Base-by-base conservation (phyloP, 2,113 vertebrate genomes). In the Chaetodon auriga region DNA sequence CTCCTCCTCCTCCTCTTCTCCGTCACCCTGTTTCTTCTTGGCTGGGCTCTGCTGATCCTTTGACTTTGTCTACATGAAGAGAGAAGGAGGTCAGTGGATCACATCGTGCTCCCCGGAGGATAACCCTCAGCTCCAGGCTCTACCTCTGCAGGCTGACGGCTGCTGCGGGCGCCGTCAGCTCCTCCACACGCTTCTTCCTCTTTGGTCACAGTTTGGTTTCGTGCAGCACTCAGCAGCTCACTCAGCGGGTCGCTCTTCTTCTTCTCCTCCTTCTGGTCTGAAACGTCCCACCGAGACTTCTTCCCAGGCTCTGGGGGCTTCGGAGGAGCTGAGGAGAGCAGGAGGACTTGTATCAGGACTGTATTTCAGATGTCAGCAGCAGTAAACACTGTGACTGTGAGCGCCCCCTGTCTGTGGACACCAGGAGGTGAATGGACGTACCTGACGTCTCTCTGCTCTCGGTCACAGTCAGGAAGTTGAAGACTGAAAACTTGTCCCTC, bases 401-500 rank as follows among this genome's bases (percentile, higher is more conserved):
- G 65, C 66, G 55, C 66, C 57, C 36, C 68, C 49, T 72, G 69
- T n/a, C 60, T 57, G 54, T 35, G 35, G 25, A 49, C 4, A 21
- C 4, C 43, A 14, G 5, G 18, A 36, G 0, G 48, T 51, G 13
- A 2, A 3, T 5, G 10, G 0, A 48, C 4, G 30, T 57, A 92
- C 92, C 89, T 82, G 85, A 0, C 0, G 23, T 10, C 11, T 86
- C 70, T 51, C 46, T n/a, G 80, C 48, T 71, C n/a, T 97, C 96
- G 0, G 94, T 7, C 41, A 98, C 14, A 0, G 95, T 96, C 90
- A 99, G 91, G 91, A 99, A 99, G 94, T 98, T 99, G 85, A 99
- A 99, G 53, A 99, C 96, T 0, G 98, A 99, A 78, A 96, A 99
- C 81, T 97, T 99, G 87, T 99, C 98, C 63, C 97, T 95, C 95